phyloP scores from a whole-genome alignment of 2,888 invertebrate genomes.

The Troides oblongomaculatus region DNA sequence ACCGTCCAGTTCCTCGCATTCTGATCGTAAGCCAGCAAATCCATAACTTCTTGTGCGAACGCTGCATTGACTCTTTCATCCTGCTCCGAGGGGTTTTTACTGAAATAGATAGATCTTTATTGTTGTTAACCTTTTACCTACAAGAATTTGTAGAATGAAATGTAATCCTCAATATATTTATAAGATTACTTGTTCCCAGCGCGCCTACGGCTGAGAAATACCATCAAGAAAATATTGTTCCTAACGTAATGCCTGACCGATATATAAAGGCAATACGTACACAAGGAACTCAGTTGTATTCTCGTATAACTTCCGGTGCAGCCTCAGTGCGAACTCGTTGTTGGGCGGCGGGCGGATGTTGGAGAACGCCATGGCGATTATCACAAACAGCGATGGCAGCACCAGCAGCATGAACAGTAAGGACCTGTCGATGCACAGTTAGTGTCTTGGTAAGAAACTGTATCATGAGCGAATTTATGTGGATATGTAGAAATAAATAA shows the following conservation, averaged over 20 bases:
- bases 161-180: not conserved
- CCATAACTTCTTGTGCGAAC: constrained; percentile 52
- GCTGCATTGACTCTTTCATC: constrained; percentile 38
- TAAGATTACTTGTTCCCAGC: no score
- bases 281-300: constrained; percentile 57
- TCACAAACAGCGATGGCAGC: constrained; percentile 82
- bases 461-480: no score
- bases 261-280: constrained; percentile 44
- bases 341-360: constrained; percentile 82
- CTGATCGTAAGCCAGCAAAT: constrained; percentile 40
- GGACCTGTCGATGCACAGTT: constrained; percentile 47
- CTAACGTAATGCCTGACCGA: no score
- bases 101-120: constrained; percentile 34
- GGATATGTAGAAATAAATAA: no score
- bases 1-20: constrained; percentile 51
- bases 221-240: no score
- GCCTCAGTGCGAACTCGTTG: constrained; percentile 75
- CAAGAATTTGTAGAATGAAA: not conserved
- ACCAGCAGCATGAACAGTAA: constrained; percentile 80
- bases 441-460: no score
- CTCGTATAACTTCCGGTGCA: constrained; percentile 75
- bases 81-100: constrained; percentile 48
- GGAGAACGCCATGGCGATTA: constrained; percentile 85
- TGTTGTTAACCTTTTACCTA: not conserved
- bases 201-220: not conserved